phyloP scores from a whole-genome alignment of 2,888 invertebrate species.

The Amphipoea oculea region DNA sequence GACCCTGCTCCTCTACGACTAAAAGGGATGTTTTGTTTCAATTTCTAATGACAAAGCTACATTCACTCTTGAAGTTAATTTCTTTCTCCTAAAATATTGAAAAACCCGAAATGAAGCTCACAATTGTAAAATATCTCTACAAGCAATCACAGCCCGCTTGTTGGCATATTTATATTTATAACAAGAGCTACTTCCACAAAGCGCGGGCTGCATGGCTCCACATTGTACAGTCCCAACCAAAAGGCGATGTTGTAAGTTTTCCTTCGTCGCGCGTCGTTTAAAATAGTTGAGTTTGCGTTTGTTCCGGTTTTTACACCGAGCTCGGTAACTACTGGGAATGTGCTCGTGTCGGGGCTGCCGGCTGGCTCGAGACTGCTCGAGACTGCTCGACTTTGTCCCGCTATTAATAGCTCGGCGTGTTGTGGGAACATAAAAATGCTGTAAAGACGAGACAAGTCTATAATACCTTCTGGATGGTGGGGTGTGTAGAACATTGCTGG shows the following conservation, averaged over 20 bases:
- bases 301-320: slow-evolving; percentile 46
- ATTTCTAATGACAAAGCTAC: slow-evolving; percentile 1
- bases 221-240: slow-evolving; percentile 26
- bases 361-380: slow-evolving; percentile 1
- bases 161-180: background rate
- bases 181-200: background rate
- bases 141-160: background rate
- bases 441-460: slow-evolving; percentile 9
- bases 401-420: slow-evolving; percentile 13
- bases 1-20: background rate
- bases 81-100: background rate
- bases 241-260: slow-evolving; percentile 64
- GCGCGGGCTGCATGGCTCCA: slow-evolving; percentile 14
- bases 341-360: slow-evolving; percentile 15
- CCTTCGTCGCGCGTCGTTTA: slow-evolving; percentile 26
- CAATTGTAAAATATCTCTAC: background rate
- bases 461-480: background rate
- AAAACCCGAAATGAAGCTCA: background rate
- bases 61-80: background rate
- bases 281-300: slow-evolving; percentile 53
- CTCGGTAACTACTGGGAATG: slow-evolving; percentile 13
- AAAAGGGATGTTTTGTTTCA: slow-evolving; percentile 1
- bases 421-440: slow-evolving; percentile 17
- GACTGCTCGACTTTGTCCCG: slow-evolving; percentile 9
- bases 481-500: background rate